Evolutionary conservation across 2,888 invertebrate genomes (phyloP).

Genomic region (Adineta ricciae): DNA sequence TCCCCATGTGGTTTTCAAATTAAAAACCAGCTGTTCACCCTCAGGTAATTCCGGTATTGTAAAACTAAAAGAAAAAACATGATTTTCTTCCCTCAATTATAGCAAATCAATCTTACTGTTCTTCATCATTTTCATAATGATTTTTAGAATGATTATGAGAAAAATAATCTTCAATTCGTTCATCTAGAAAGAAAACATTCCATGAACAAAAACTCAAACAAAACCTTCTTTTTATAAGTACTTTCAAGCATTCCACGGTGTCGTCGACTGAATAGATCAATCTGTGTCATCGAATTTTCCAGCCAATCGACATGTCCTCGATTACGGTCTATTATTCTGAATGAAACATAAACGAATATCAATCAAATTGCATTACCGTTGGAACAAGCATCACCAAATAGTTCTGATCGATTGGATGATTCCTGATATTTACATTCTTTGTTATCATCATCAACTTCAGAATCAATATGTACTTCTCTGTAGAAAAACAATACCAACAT

Average conservation of each 20-base stretch:
- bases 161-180: constrained; percentile 3
- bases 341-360: not conserved
- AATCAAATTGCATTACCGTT: not conserved
- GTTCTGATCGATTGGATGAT: not conserved
- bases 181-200: not conserved
- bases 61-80: constrained; percentile 54
- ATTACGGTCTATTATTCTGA: not conserved
- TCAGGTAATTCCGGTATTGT: constrained; percentile 66
- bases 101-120: not conserved
- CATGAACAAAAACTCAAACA: not conserved
- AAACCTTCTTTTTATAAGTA: not conserved
- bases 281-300: not conserved
- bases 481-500: not conserved
- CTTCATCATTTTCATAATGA: not conserved
- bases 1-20: constrained; percentile 72
- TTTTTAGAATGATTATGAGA: not conserved
- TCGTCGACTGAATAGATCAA: not conserved
- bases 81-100: no score
- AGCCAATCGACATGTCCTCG: not conserved
- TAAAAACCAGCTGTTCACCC: constrained; percentile 60
- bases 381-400: not conserved
- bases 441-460: not conserved
- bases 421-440: not conserved
- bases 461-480: constrained; percentile 16
- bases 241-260: constrained; percentile 17